Percentiles rank a stretch among this genome's conserved stretches.
Conservation (phyloP, 2,797 vertebrate genomes). For the Platyrinchus mystaceus region DNA sequence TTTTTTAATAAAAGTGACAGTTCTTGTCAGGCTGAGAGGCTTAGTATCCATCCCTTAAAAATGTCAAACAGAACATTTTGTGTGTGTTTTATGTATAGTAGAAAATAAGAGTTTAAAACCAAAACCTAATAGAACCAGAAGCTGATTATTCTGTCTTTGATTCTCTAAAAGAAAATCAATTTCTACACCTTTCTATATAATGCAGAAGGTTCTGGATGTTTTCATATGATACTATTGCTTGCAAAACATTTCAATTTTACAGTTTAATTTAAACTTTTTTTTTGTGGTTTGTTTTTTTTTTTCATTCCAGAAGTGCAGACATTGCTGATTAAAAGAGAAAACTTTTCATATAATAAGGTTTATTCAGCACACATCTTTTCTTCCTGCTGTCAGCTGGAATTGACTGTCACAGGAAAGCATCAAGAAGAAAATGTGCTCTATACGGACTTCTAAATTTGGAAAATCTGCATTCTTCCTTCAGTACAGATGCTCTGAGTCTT, state of each 20-base stretch:
- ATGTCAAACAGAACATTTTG: background rate
- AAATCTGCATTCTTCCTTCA: slow-evolving; percentile 2
- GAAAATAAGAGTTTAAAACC: background rate
- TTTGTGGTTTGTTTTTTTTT: background rate
- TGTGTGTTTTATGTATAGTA: background rate
- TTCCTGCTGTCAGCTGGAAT: slow-evolving; percentile 35
- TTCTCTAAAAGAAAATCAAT: background rate
- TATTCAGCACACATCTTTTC: slow-evolving; percentile 16
- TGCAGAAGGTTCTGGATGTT: background rate
- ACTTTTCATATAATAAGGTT: background rate
- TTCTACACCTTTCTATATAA: background rate
- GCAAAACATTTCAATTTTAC: background rate
- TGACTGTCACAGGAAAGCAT: slow-evolving; percentile 2
- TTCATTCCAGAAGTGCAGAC: background rate
- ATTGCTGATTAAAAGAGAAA: background rate
- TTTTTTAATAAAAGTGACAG: background rate
- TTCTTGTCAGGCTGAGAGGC: background rate
- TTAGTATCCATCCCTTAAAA: background rate
- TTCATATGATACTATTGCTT: background rate
- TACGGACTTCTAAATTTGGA: slow-evolving; percentile 24
- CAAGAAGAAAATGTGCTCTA: background rate
- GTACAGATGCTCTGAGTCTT: background rate
- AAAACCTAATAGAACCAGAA: background rate
- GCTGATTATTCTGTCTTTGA: background rate
- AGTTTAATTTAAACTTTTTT: background rate